Evolutionary conservation across 1,140 invertebrate species (phyloP).

Genomic region (Lucilia cuprina): DNA sequence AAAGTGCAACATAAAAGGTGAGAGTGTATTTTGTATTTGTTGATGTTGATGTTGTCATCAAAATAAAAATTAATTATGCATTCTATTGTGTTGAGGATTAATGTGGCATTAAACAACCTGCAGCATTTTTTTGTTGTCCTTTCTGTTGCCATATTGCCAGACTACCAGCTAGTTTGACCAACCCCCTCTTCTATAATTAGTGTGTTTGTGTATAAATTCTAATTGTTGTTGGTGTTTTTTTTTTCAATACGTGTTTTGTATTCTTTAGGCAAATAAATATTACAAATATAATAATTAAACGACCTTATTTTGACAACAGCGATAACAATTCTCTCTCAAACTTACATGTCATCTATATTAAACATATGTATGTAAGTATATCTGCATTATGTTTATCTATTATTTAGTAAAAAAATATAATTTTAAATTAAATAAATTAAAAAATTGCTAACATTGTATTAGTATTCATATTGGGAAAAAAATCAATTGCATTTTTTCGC

Average conservation of each 20-base stretch:
- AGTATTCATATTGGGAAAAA: too few relatives aligned
- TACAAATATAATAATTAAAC: constrained; percentile 21
- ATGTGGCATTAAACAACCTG: constrained; percentile 33
- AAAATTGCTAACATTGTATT: too few relatives aligned
- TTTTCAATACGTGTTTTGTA: neutral
- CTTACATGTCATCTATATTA: too few relatives aligned
- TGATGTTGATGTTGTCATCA: constrained; percentile 63
- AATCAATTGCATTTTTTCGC: too few relatives aligned
- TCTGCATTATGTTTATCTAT: too few relatives aligned
- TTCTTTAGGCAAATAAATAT: constrained; percentile 18
- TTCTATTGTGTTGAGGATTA: constrained; percentile 51
- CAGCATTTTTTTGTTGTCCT: neutral
- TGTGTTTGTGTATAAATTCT: neutral
- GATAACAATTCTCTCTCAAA: too few relatives aligned
- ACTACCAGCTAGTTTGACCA: neutral
- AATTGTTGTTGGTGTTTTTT: neutral
- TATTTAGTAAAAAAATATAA: too few relatives aligned
- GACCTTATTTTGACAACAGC: neutral
- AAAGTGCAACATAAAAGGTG: neutral
- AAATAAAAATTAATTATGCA: constrained; percentile 63
- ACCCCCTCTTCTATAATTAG: neutral
- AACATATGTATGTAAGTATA: too few relatives aligned
- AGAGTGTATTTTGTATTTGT: constrained; percentile 37
- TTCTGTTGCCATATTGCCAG: neutral
- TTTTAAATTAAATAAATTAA: too few relatives aligned